Percentiles rank a stretch among this genome's conserved stretches.
Conservation (phyloP, 2,797 vertebrate species). For the Coregonus sp. region DNA sequence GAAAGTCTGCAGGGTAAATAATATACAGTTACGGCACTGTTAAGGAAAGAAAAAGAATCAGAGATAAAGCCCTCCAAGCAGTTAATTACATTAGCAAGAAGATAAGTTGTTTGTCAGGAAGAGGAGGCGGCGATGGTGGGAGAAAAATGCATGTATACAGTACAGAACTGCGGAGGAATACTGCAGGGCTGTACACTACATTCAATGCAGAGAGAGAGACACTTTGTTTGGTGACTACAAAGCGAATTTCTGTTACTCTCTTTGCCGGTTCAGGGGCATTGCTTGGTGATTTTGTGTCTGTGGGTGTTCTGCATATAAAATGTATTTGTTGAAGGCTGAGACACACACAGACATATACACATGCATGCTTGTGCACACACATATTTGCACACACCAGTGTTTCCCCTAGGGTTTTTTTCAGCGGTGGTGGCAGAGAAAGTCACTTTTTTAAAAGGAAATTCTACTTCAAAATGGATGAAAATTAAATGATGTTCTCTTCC, state of each 20-base stretch:
- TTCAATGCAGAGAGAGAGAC: slow-evolving; percentile 50
- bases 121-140: slow-evolving; percentile 16
- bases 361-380: too few species aligned
- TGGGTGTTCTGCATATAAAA: slow-evolving; percentile 2
- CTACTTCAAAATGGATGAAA: too few species aligned
- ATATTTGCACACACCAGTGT: too few species aligned
- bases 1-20: background rate
- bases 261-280: slow-evolving; percentile 47
- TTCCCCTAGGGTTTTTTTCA: too few species aligned
- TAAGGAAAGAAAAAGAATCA: slow-evolving; percentile 5
- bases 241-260: slow-evolving; percentile 57
- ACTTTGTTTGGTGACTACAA: slow-evolving; percentile 59
- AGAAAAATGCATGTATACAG: slow-evolving; percentile 19
- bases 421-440: too few species aligned
- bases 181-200: slow-evolving; percentile 29
- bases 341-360: background rate
- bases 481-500: too few species aligned
- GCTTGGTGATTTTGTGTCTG: slow-evolving; percentile 57
- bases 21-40: background rate
- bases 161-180: slow-evolving; percentile 28
- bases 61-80: slow-evolving; percentile 24
- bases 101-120: slow-evolving; percentile 34
- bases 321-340: background rate
- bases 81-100: slow-evolving; percentile 15
- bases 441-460: too few species aligned